Conservation (phyloP, 53 echinoderm and acorn worm genomes). For the Antedon mediterranea region DNA sequence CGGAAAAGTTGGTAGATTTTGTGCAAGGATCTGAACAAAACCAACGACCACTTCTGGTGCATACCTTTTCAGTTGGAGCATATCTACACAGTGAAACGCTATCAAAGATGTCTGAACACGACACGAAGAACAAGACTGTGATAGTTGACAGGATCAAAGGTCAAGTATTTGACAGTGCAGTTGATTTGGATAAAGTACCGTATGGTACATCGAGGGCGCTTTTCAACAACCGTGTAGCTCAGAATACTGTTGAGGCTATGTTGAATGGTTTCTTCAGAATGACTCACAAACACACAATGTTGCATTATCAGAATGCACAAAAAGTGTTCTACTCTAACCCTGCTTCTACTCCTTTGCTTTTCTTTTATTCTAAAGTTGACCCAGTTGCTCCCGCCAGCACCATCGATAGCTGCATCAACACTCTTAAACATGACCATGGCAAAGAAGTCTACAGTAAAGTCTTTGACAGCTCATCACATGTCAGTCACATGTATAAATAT, state of each 20-base stretch:
- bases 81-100: constrained; percentile 81
- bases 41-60: constrained; percentile 59
- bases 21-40: constrained; percentile 23
- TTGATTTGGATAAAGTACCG: constrained; percentile 54
- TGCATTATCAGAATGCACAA: constrained; percentile 45
- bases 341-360: constrained; percentile 51
- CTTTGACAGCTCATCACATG: constrained; percentile 67
- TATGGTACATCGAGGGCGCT: constrained; percentile 48
- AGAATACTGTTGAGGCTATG: constrained; percentile 16
- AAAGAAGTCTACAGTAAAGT: constrained; percentile 52
- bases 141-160: constrained; percentile 61
- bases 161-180: constrained; percentile 85
- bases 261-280: constrained; percentile 32
- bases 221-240: constrained; percentile 11
- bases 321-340: constrained; percentile 55
- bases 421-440: constrained; percentile 40
- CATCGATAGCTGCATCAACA: constrained; percentile 34
- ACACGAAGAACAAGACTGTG: constrained; percentile 24
- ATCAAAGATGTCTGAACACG: constrained; percentile 37
- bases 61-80: constrained; percentile 78
- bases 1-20: constrained; percentile 59
- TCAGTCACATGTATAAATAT: constrained; percentile 80
- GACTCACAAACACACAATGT: constrained; percentile 33
- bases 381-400: constrained; percentile 46
- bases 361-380: constrained; percentile 75